A percentile compares a stretch with the other conserved stretches of the same genome.
These are phyloP conservation scores for Colossoma macropomum DNA, from an alignment of 2,113 vertebrate species.

Conservation along the genomic window DNA sequence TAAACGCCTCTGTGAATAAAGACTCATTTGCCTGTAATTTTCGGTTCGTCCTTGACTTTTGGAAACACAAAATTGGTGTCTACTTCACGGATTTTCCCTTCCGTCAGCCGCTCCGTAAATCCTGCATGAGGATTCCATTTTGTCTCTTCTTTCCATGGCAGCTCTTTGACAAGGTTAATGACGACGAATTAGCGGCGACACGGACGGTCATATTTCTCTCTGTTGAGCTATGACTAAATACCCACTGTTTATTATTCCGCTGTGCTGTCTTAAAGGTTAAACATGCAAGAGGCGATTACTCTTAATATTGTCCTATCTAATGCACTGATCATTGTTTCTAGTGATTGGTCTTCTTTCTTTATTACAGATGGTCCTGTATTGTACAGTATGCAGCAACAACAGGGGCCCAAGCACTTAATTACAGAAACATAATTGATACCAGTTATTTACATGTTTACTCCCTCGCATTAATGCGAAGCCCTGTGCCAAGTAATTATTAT, in stretches of 20 bases:
- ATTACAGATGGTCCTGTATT: conserved; percentile 32
- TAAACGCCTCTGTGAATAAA: conserved; percentile 58
- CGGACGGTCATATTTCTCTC: conserved; percentile 43
- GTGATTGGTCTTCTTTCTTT: conserved; percentile 16
- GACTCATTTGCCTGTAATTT: conserved; percentile 63
- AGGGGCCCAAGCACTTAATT: conserved; percentile 71
- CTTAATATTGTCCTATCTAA: conserved; percentile 53
- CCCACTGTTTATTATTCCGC: conserved; percentile 39
- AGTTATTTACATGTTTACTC: conserved; percentile 65
- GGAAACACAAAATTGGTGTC: neutral
- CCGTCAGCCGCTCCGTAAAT: neutral
- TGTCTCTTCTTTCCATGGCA: neutral
- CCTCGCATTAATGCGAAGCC: conserved; percentile 53
- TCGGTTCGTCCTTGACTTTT: conserved; percentile 72
- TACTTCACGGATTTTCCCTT: conserved; percentile 9
- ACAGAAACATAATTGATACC: conserved; percentile 70
- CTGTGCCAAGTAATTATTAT: conserved; percentile 64
- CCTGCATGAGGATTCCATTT: conserved; percentile 10
- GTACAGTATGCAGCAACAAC: conserved; percentile 61
- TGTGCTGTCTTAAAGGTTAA: conserved; percentile 49
- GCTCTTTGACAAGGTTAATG: conserved; percentile 55
- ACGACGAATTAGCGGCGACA: conserved; percentile 38
- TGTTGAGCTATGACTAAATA: conserved; percentile 46
- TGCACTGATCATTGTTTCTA: conserved; percentile 42
- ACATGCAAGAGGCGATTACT: conserved; percentile 37